Percentiles rank a stretch among this genome's conserved stretches.
Conservation (phyloP, 2,888 invertebrate species). For the Choreutis nemorana region DNA sequence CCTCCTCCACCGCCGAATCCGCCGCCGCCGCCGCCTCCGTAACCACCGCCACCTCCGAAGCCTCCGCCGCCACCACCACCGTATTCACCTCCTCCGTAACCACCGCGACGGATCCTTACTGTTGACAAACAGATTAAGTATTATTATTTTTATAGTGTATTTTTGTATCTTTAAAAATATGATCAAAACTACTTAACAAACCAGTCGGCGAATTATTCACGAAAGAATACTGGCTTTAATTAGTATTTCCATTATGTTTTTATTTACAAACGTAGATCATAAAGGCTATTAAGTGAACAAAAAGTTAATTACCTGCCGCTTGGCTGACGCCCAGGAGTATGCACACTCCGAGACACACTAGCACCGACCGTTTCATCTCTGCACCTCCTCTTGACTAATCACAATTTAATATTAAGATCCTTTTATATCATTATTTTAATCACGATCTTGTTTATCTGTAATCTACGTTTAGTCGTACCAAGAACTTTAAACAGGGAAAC, state of each 20-base stretch:
- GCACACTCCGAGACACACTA: conserved; percentile 18
- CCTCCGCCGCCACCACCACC: conserved; percentile 19
- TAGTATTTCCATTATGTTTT: neutral
- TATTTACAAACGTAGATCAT: neutral
- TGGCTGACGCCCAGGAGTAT: conserved; percentile 15
- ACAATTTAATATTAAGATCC: conserved; percentile 22
- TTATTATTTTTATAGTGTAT: conserved; percentile 3
- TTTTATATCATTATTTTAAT: conserved; percentile 31
- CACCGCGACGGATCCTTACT: conserved; percentile 38
- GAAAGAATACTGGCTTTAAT: neutral
- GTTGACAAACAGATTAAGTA: conserved; percentile 16
- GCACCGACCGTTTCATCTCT: conserved; percentile 34
- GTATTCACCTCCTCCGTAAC: conserved; percentile 20
- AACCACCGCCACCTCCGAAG: conserved; percentile 17
- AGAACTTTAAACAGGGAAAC: too few species aligned
- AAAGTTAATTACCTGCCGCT: conserved; percentile 16
- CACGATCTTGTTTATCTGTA: too few species aligned
- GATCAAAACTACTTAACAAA: neutral
- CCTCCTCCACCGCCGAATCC: conserved; percentile 16
- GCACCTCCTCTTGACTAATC: conserved; percentile 25
- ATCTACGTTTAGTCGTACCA: too few species aligned
- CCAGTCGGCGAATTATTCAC: neutral
- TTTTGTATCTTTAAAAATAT: neutral
- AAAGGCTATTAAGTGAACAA: neutral
- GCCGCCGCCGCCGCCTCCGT: conserved; percentile 13